These are phyloP conservation scores for Globicephala melas DNA, from an alignment of 2,113 vertebrate species.

Conservation along the genomic window DNA sequence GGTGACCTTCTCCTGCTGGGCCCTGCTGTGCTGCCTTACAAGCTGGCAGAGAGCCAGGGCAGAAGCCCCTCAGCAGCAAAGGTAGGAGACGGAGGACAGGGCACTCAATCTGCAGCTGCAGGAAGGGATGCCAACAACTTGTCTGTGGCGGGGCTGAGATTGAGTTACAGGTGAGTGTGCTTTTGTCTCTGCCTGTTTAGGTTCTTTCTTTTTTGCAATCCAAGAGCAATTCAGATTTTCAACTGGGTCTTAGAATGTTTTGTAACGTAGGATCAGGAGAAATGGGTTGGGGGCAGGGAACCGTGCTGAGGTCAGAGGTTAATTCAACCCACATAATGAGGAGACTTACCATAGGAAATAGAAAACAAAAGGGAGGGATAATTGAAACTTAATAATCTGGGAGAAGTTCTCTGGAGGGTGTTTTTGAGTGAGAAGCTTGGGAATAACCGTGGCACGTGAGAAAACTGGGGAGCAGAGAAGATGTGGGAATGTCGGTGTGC, in stretches of 20 bases:
- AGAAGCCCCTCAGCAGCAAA: neutral
- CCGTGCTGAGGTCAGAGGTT: neutral
- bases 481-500: neutral
- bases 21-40: neutral
- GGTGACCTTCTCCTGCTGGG: neutral
- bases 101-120: accelerated
- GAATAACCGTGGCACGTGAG: neutral
- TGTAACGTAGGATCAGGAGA: neutral
- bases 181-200: neutral
- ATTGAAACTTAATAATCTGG: neutral
- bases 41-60: neutral
- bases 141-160: neutral
- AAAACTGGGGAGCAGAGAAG: neutral
- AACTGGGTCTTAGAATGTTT: neutral
- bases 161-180: neutral
- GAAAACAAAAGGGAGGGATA: neutral
- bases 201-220: neutral
- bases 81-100: neutral
- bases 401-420: neutral
- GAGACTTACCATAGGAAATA: neutral
- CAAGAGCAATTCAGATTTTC: neutral
- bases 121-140: neutral
- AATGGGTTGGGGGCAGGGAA: neutral
- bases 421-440: neutral
- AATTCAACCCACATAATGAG: neutral